A percentile compares a stretch with the other conserved stretches of the same genome.
Evolutionary conservation across 2,888 invertebrate genomes (phyloP).

Genomic region (Helleia helle): DNA sequence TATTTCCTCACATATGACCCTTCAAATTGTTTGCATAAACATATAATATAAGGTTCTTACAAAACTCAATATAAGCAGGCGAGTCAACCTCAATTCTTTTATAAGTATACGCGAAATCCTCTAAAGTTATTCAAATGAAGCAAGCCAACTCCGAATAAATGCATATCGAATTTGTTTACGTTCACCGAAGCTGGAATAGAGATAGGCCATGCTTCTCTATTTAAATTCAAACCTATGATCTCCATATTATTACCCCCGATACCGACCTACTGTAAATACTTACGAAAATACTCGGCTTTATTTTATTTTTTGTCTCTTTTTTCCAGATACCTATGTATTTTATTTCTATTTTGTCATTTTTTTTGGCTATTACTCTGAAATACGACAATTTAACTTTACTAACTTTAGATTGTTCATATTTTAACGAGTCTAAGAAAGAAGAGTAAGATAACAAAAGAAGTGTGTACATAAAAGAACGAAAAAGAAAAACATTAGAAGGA

Average conservation of each 20-base stretch:
- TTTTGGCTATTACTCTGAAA: no score
- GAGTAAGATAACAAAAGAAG: no score
- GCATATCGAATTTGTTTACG: slow-evolving; percentile 70
- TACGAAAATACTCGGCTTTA: slow-evolving; percentile 5
- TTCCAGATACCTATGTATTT: no score
- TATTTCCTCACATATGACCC: no score
- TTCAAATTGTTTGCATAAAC: background rate
- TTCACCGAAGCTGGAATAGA: slow-evolving; percentile 49
- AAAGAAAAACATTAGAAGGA: no score
- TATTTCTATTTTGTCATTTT: no score
- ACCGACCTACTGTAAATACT: slow-evolving; percentile 9
- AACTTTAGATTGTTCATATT: no score
- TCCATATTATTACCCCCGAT: slow-evolving; percentile 54
- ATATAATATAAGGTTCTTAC: no score
- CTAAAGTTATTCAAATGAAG: slow-evolving; percentile 63
- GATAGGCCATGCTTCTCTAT: slow-evolving; percentile 52
- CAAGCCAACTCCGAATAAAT: slow-evolving; percentile 60
- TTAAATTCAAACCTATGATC: slow-evolving; percentile 54
- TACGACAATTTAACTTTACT: no score
- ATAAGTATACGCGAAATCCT: slow-evolving; percentile 35
- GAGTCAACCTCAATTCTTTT: slow-evolving; percentile 12
- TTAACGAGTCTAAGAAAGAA: no score
- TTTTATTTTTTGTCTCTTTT: no score
- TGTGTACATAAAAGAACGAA: no score
- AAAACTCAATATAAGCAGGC: slow-evolving; percentile 6